These are phyloP conservation scores for Oryctolagus cuniculus DNA, from an alignment of 2,113 vertebrate species.

Conservation along the genomic window DNA sequence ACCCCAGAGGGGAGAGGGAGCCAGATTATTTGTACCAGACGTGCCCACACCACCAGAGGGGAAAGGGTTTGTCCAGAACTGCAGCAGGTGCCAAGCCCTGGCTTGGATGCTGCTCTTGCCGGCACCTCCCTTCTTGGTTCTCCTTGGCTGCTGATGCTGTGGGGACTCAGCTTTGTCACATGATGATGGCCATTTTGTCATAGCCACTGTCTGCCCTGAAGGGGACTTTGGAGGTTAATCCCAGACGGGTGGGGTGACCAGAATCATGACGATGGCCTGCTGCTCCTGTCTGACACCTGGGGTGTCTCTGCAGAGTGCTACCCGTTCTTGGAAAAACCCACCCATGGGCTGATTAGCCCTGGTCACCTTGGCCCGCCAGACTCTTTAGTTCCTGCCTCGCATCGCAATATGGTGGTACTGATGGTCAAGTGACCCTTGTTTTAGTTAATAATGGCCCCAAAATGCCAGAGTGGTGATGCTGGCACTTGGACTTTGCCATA, in stretches of 20 bases:
- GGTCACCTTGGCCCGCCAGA: too few species aligned
- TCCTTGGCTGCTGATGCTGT: not conserved
- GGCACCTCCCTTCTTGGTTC: not conserved
- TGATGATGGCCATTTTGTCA: too few species aligned
- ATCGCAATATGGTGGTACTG: not conserved
- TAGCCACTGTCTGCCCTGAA: too few species aligned
- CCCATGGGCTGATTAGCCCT: too few species aligned
- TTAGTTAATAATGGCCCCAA: not conserved
- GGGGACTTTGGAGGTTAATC: too few species aligned
- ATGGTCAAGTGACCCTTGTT: not conserved
- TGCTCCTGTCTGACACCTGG: too few species aligned
- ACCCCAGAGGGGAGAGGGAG: not conserved
- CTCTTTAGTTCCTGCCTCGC: too few species aligned
- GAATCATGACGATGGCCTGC: too few species aligned
- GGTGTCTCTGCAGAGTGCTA: too few species aligned
- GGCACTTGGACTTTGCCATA: not conserved
- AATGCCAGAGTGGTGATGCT: not conserved
- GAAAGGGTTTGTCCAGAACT: not conserved
- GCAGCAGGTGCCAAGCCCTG: not conserved
- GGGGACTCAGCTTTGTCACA: too few species aligned
- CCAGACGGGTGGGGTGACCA: too few species aligned
- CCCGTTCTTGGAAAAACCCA: too few species aligned
- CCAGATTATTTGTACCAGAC: not conserved
- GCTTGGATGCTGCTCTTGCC: not conserved
- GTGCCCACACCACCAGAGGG: not conserved